A percentile compares a stretch with the other conserved stretches of the same genome.
Conservation (phyloP, 2,113 vertebrate species). For the Phrynosoma platyrhinos region DNA sequence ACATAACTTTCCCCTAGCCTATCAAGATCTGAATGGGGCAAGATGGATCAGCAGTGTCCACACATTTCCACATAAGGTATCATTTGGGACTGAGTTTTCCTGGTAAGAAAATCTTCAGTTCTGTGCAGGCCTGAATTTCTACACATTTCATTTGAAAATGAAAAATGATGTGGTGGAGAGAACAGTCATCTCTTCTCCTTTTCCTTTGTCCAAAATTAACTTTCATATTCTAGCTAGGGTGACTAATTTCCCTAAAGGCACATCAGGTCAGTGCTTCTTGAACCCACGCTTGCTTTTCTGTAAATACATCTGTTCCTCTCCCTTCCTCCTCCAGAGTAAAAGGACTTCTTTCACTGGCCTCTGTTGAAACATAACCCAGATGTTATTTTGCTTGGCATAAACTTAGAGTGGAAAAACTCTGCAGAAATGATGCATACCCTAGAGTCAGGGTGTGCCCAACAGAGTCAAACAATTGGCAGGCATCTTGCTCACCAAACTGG, state of each 20-base stretch:
- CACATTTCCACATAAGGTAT: neutral
- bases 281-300: neutral
- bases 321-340: neutral
- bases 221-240: neutral
- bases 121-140: neutral
- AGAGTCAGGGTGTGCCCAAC: neutral
- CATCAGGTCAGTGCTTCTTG: neutral
- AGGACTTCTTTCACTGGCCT: neutral
- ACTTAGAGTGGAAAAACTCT: neutral
- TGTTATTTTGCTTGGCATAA: slow-evolving; percentile 15
- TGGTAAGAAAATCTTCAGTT: neutral
- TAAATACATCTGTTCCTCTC: neutral
- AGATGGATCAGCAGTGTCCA: neutral
- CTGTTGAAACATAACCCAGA: slow-evolving; percentile 11
- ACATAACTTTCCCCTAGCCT: neutral
- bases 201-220: neutral
- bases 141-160: neutral
- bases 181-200: neutral
- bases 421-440: neutral
- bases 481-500: neutral
- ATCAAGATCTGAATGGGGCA: neutral
- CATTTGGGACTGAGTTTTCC: neutral
- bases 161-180: neutral
- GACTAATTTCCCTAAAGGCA: slow-evolving; percentile 8
- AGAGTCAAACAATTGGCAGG: neutral